A percentile compares a stretch with the other conserved stretches of the same genome.
Conservation (phyloP, 2,888 invertebrate species). For the Petrolisthes manimaculis region DNA sequence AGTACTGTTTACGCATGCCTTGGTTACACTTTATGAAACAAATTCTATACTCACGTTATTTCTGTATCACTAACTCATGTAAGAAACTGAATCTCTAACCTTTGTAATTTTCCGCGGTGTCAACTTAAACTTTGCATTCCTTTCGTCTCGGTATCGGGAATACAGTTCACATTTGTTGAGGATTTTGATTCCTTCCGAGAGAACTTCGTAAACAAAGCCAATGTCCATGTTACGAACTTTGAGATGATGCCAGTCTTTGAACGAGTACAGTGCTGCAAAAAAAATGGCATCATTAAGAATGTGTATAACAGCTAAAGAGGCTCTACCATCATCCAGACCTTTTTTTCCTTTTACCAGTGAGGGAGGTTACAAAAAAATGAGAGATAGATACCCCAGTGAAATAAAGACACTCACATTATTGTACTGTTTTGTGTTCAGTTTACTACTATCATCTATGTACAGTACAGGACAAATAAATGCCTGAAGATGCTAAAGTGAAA, state of each 20-base stretch:
- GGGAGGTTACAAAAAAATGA: too few species aligned
- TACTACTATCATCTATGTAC: too few species aligned
- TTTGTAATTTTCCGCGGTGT: constrained; percentile 40
- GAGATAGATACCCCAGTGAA: too few species aligned
- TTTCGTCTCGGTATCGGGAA: constrained; percentile 37
- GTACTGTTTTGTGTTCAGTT: too few species aligned
- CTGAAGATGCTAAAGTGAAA: too few species aligned
- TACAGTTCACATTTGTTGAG: constrained; percentile 41
- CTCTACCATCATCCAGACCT: too few species aligned
- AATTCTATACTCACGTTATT: not conserved
- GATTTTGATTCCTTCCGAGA: constrained; percentile 33
- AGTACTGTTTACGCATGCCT: too few species aligned
- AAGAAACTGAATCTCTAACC: constrained; percentile 4
- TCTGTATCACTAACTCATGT: not conserved
- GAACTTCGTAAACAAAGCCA: constrained; percentile 38
- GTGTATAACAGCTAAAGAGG: not conserved
- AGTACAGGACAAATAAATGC: too few species aligned
- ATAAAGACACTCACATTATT: too few species aligned
- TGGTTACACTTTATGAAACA: constrained; percentile 10
- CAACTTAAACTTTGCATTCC: constrained; percentile 43
- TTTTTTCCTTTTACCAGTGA: too few species aligned
- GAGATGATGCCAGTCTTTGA: constrained; percentile 47
- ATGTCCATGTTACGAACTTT: constrained; percentile 39
- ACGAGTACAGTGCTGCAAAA: constrained; percentile 48
- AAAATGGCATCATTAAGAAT: not conserved